Conservation (phyloP, 2,113 vertebrate species). For the Leucopsar rothschildi region DNA sequence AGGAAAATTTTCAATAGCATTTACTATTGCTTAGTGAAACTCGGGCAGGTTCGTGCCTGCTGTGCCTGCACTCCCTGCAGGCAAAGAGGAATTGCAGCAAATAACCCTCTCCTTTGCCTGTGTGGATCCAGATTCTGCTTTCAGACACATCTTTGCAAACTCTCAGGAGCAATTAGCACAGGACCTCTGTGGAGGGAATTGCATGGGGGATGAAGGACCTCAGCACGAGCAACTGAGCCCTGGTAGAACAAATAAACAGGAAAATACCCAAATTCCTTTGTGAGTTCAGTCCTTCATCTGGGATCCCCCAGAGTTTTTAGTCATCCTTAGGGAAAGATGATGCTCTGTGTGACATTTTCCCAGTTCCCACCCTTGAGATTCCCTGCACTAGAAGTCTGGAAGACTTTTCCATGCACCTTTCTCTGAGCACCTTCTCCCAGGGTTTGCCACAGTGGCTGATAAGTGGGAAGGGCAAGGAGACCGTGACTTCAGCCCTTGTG, state of each 20-base stretch:
- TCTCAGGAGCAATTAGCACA: not conserved
- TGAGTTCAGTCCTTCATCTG: not conserved
- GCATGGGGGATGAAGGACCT: not conserved
- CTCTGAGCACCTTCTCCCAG: not conserved
- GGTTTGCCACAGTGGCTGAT: not conserved
- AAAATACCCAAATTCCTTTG: not conserved
- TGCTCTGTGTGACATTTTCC: not conserved
- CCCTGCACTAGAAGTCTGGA: not conserved
- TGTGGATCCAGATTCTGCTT: not conserved
- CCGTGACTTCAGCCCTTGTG: not conserved
- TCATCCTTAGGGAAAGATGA: not conserved
- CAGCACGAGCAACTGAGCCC: not conserved
- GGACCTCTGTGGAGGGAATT: not conserved
- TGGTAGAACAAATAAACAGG: not conserved
- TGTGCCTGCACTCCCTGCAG: not conserved
- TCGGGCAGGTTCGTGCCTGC: conserved; percentile 25
- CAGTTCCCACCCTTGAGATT: not conserved
- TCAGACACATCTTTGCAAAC: not conserved
- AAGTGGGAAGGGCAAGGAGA: not conserved
- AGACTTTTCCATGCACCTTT: not conserved
- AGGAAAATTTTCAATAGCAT: not conserved
- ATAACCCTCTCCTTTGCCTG: not conserved
- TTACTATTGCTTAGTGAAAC: not conserved
- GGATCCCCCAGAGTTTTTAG: not conserved
- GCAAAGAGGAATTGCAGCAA: conserved; percentile 2